Conservation (phyloP, 2,113 vertebrate species). For the Thamnaconus septentrionalis region DNA sequence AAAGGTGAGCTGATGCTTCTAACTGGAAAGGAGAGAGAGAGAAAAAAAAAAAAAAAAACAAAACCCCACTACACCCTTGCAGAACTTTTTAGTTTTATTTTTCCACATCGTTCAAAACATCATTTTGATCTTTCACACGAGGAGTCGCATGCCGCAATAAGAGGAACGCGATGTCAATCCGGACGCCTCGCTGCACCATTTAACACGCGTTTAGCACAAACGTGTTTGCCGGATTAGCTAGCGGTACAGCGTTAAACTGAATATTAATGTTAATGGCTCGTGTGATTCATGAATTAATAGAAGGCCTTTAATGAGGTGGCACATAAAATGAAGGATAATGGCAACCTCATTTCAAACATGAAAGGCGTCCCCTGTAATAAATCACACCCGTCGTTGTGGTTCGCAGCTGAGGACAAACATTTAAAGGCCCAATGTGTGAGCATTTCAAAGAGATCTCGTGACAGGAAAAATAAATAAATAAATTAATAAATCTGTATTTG, state of each 20-base stretch:
- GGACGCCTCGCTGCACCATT: not conserved
- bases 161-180: too few relatives aligned
- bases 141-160: too few relatives aligned
- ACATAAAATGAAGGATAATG: not conserved
- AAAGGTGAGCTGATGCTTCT: conserved; percentile 28
- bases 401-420: too few relatives aligned
- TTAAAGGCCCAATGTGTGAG: too few relatives aligned
- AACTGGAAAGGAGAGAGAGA: not conserved
- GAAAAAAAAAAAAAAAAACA: too few relatives aligned
- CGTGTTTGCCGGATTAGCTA: not conserved
- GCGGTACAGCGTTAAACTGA: not conserved
- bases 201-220: not conserved
- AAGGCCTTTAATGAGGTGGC: not conserved
- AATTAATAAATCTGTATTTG: too few relatives aligned
- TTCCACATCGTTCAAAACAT: too few relatives aligned
- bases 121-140: too few relatives aligned
- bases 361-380: not conserved
- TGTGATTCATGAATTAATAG: conserved; percentile 3
- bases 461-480: too few relatives aligned
- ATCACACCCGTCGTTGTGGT: not conserved
- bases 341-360: not conserved
- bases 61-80: too few relatives aligned
- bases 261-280: conserved; percentile 4
- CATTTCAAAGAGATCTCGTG: too few relatives aligned
- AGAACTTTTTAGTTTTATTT: too few relatives aligned